A percentile compares a stretch with the other conserved stretches of the same genome.
These are phyloP conservation scores for Mycetomoellerius zeteki DNA, from an alignment of 1,140 invertebrate genomes.

Conservation along the genomic window DNA sequence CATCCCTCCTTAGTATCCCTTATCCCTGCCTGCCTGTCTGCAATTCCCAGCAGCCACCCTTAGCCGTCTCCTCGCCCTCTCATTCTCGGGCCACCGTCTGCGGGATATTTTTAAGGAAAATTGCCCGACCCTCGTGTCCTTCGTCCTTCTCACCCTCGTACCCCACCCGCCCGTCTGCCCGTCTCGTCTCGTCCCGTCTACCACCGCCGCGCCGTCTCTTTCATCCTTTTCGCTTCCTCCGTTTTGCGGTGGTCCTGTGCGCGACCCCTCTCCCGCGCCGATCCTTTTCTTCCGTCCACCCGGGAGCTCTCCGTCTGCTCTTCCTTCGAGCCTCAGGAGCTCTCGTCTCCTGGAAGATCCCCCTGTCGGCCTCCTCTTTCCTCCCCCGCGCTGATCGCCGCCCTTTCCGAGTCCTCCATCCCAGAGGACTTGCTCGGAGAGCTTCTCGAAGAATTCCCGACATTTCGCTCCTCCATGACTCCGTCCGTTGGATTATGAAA, in stretches of 20 bases:
- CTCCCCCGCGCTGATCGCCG: slow-evolving; percentile 22
- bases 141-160: slow-evolving; percentile 77
- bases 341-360: slow-evolving; percentile 56
- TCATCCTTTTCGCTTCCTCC: slow-evolving; percentile 53
- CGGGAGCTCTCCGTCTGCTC: slow-evolving; percentile 44
- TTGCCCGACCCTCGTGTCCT: slow-evolving; percentile 73
- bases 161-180: slow-evolving; percentile 38
- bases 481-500: slow-evolving; percentile 63
- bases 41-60: slow-evolving; percentile 67
- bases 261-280: slow-evolving; percentile 60
- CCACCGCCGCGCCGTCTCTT: slow-evolving; percentile 16
- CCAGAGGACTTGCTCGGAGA: neutral
- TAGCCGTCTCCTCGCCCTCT: slow-evolving; percentile 52
- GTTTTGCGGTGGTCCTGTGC: slow-evolving; percentile 49
- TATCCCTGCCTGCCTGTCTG: slow-evolving; percentile 53
- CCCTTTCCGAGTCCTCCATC: slow-evolving; percentile 4
- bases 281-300: slow-evolving; percentile 44
- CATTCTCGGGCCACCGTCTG: slow-evolving; percentile 67
- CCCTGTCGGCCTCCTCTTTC: slow-evolving; percentile 60
- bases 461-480: slow-evolving; percentile 51
- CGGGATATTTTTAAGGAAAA: slow-evolving; percentile 80
- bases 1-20: slow-evolving; percentile 69
- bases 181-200: slow-evolving; percentile 24
- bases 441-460: slow-evolving; percentile 57
- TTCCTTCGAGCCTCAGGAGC: slow-evolving; percentile 50